Evolutionary conservation across 2,888 invertebrate species (phyloP).

Genomic region (Allolobophora icterica): DNA sequence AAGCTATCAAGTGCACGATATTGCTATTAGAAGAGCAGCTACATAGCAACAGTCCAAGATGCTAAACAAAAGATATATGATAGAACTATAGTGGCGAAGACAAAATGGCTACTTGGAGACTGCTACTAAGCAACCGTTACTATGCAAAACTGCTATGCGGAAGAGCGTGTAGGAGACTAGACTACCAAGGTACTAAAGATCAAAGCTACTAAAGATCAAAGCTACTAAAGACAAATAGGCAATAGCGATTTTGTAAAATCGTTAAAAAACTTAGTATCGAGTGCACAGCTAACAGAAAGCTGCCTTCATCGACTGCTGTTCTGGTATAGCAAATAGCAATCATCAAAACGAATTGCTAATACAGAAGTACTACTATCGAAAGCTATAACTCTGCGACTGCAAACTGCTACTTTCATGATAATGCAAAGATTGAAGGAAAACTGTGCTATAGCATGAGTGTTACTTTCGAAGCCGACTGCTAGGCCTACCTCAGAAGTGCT

Average conservation of each 20-base stretch:
- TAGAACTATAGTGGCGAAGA: neutral
- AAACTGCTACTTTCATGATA: neutral
- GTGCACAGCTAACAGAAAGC: no score
- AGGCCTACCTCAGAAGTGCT: neutral
- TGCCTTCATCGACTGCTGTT: no score
- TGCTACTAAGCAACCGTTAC: neutral
- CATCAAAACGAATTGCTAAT: neutral
- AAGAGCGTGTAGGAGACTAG: neutral
- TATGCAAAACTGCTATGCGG: slow-evolving; percentile 1
- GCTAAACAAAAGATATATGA: neutral
- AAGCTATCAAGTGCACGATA: neutral
- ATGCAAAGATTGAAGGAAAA: neutral
- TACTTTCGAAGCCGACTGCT: neutral
- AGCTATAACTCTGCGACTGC: neutral
- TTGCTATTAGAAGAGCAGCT: neutral
- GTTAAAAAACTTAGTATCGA: no score
- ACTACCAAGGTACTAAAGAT: neutral
- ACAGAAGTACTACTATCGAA: neutral
- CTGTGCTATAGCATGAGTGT: neutral
- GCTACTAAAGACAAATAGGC: no score
- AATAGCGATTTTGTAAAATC: no score
- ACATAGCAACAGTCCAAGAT: neutral
- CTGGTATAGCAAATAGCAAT: neutral
- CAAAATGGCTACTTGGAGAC: neutral
- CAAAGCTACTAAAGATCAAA: no score